Evolutionary conservation across 2,888 invertebrate species (phyloP).

Genomic region (Nymphalis polychloros): DNA sequence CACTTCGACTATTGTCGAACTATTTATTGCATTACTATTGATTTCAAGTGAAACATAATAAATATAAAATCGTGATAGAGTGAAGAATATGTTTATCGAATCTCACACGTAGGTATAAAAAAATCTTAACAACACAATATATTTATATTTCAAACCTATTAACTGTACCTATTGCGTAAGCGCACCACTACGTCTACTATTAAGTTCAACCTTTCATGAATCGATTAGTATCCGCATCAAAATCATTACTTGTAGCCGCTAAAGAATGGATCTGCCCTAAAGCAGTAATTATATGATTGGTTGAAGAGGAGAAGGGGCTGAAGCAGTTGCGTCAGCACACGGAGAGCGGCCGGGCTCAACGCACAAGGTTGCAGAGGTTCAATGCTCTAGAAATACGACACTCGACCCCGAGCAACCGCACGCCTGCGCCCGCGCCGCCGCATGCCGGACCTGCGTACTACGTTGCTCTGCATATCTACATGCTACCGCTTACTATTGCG

Average conservation of each 20-base stretch:
- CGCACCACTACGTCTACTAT: slow-evolving; percentile 55
- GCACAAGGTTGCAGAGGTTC: slow-evolving; percentile 81
- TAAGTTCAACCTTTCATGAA: slow-evolving; percentile 74
- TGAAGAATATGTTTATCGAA: background rate
- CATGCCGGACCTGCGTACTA: slow-evolving; percentile 45
- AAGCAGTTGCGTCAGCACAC: slow-evolving; percentile 74
- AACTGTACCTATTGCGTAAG: slow-evolving; percentile 53
- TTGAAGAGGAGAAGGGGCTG: slow-evolving; percentile 75
- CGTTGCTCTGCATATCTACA: slow-evolving; percentile 38
- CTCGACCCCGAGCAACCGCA: slow-evolving; percentile 72
- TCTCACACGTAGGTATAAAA: background rate
- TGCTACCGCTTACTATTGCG: slow-evolving; percentile 33
- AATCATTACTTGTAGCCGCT: slow-evolving; percentile 65
- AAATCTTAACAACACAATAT: background rate
- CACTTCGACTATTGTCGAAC: slow-evolving; percentile 50
- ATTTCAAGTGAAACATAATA: slow-evolving; percentile 1
- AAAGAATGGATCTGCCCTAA: slow-evolving; percentile 75
- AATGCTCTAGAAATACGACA: slow-evolving; percentile 81
- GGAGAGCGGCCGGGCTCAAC: slow-evolving; percentile 79
- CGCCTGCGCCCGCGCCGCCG: slow-evolving; percentile 54
- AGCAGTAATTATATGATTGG: slow-evolving; percentile 76
- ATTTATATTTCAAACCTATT: background rate
- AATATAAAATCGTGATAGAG: no score
- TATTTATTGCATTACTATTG: slow-evolving; percentile 7
- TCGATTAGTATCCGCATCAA: slow-evolving; percentile 59